Evolutionary conservation across 2,888 invertebrate species (phyloP), one percentile per base, ranked within the genome.

Genomic region (Erannis defoliaria): DNA sequence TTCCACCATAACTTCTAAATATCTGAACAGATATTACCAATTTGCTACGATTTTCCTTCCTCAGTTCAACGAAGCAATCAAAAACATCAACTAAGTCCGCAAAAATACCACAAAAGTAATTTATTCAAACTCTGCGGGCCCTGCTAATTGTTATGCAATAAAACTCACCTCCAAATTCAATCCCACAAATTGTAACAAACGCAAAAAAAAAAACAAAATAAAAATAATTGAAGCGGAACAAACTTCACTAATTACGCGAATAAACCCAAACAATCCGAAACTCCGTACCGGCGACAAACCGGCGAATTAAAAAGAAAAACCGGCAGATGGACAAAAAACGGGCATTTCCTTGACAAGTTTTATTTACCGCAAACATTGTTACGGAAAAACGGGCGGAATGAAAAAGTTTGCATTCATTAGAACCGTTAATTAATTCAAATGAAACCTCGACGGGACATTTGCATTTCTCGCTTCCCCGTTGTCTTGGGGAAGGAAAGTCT

Each of bases 331-430:
- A 84, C 82, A 83, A 87, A 90, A 88, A 89, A 88, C 81, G 76
- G 77, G 57, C 84, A 87, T 88, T 93, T 90, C 91, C 90, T 87
- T 90, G 88, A 92, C 90, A 92, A 93, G 87, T 90, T 92, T 90
- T 91, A 87, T 92, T 92, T 90, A 90, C 89, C 88, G 89, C 88
- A 90, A 92, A 92, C 92, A 93, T 89, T 91, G 93, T 91, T 90
- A 90, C 85, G 78, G 80, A 80, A 78, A 85, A 83, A 82, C 81
- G 77, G 75, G 68, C 75, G 78, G 86, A 85, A 85, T 85, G 85
- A 89, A 89, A 89, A 92, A 91, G 86, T 92, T 89, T 77, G 84
- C 81, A 84, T 83, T 91, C 91, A 93, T 93, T 92, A 93, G 88
- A 88, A 85, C 82, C 88, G 83, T 90, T 93, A 93, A 93, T 93